phyloP scores from a whole-genome alignment of 92 coral and sea anemone species.

The Micromussa lordhowensis region DNA sequence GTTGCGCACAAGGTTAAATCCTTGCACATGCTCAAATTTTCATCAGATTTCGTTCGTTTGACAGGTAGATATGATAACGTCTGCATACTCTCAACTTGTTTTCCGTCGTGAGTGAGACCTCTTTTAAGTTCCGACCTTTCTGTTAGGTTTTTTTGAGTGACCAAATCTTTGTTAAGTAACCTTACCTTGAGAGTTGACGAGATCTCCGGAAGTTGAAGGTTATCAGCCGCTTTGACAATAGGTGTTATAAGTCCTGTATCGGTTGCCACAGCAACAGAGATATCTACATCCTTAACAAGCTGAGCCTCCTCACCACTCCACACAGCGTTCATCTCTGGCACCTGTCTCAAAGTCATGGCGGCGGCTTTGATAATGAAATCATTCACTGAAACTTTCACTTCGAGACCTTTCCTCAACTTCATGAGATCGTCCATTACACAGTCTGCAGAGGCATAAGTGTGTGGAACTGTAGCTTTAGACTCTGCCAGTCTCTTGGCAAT shows the following conservation, averaged over 20 bases:
- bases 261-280: conserved; percentile 93
- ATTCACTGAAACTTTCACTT: conserved; percentile 78
- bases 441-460: conserved; percentile 81
- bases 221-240: conserved; percentile 81
- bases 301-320: conserved; percentile 76
- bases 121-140: no score
- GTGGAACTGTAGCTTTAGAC: conserved; percentile 91
- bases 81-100: background rate
- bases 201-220: conserved; percentile 76
- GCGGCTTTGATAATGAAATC: conserved; percentile 94
- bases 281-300: conserved; percentile 68
- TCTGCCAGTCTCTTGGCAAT: conserved; percentile 88
- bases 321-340: conserved; percentile 83
- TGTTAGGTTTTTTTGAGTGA: no score
- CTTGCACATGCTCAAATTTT: no score
- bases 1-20: no score
- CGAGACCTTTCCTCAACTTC: conserved; percentile 65
- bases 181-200: conserved; percentile 82
- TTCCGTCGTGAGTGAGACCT: background rate
- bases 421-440: conserved; percentile 81
- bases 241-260: conserved; percentile 90
- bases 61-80: background rate
- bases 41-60: background rate
- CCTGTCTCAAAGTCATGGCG: conserved; percentile 71
- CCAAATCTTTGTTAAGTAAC: background rate